Conservation (phyloP, 2,888 invertebrate species). For the Cephus runcator region DNA sequence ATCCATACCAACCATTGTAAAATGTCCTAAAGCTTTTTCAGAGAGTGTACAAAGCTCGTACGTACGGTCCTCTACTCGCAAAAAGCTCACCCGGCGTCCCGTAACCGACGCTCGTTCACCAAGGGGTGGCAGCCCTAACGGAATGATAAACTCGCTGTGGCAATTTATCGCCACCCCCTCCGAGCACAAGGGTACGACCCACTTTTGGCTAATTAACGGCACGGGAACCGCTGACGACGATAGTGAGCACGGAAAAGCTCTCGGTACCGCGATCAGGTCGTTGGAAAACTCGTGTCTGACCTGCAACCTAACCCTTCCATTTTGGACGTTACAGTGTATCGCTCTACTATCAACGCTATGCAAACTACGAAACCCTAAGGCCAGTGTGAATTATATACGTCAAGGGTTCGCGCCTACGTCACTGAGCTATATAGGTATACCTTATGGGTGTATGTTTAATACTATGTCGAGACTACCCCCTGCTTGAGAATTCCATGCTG, state of each 20-base stretch:
- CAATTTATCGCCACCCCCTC: neutral
- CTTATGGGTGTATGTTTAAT: neutral
- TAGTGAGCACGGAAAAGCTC: neutral
- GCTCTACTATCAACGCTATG: neutral
- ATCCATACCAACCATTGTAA: neutral
- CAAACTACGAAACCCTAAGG: neutral
- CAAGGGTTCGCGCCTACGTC: neutral
- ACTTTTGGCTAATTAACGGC: neutral
- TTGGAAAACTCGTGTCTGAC: neutral
- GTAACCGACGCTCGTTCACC: neutral
- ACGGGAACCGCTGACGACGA: neutral
- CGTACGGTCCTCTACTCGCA: neutral
- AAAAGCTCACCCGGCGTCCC: neutral
- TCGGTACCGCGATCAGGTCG: neutral
- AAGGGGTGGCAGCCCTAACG: neutral
- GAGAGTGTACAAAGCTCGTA: neutral
- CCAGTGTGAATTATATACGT: neutral
- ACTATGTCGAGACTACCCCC: neutral
- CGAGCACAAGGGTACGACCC: neutral
- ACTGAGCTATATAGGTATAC: neutral
- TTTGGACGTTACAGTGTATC: neutral
- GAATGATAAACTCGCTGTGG: neutral
- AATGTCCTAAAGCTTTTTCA: neutral
- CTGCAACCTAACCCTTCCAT: neutral
- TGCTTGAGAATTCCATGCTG: neutral